Evolutionary conservation across 2,113 vertebrate species (phyloP).

Genomic region (Xiphophorus hellerii): DNA sequence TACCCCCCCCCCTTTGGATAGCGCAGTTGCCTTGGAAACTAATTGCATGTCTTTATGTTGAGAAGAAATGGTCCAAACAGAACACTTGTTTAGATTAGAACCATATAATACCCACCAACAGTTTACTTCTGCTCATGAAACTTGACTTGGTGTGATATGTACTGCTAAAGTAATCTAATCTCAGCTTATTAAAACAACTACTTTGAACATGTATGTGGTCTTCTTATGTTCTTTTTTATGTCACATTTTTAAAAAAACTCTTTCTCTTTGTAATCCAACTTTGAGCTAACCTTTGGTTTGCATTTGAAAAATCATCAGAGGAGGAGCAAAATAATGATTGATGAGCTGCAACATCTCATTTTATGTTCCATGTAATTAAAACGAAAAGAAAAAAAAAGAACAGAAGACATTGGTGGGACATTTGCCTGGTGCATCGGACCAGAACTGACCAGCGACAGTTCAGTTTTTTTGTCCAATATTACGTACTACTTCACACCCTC

Average conservation of each 20-base stretch:
- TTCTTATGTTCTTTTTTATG: neutral
- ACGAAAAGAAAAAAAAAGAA: no score
- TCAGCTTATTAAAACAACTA: neutral
- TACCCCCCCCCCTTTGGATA: conserved; percentile 43
- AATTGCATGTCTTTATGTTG: conserved; percentile 55
- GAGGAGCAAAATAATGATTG: no score
- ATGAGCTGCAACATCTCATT: no score
- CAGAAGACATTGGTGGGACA: no score
- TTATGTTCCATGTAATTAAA: no score
- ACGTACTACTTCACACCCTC: no score
- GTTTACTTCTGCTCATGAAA: conserved; percentile 1
- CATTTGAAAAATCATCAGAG: no score
- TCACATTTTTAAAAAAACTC: no score
- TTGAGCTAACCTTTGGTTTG: no score
- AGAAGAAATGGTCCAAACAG: conserved; percentile 38
- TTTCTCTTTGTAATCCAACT: neutral
- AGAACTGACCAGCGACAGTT: no score
- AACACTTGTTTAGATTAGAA: conserved; percentile 29
- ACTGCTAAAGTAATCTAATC: neutral
- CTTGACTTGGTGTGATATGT: neutral
- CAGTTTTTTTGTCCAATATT: no score
- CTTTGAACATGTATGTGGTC: neutral
- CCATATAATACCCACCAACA: conserved; percentile 22
- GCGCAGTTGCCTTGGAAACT: conserved; percentile 70
- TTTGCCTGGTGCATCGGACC: no score